These are phyloP conservation scores for Nipponacmea schrenckii DNA, from an alignment of 2,888 invertebrate genomes.

Conservation along the genomic window DNA sequence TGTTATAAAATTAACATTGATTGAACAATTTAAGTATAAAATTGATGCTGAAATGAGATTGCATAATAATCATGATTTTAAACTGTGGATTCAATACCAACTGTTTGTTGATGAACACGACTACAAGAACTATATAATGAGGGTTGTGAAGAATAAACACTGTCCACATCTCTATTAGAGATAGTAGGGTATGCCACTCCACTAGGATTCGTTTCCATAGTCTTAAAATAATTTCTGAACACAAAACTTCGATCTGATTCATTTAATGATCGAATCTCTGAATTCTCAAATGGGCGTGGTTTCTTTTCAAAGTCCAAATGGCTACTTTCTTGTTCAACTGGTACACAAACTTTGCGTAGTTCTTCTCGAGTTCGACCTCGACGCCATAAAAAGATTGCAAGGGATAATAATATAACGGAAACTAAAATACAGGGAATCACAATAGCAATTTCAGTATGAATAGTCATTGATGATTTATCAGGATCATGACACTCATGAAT, in stretches of 20 bases:
- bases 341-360: slow-evolving; percentile 25
- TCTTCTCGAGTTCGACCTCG: slow-evolving; percentile 36
- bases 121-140: slow-evolving; percentile 34
- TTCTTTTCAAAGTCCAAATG: slow-evolving; percentile 43
- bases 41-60: no score
- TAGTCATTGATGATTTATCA: slow-evolving; percentile 30
- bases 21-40: no score
- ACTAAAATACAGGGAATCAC: slow-evolving; percentile 38
- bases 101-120: slow-evolving; percentile 15
- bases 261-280: slow-evolving; percentile 49
- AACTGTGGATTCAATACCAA: slow-evolving; percentile 40
- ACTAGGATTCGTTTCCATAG: slow-evolving; percentile 47
- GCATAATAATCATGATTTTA: slow-evolving; percentile 5
- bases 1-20: no score
- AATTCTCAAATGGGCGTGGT: slow-evolving; percentile 40
- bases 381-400: slow-evolving; percentile 42
- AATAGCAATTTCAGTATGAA: slow-evolving; percentile 31
- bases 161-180: slow-evolving; percentile 33
- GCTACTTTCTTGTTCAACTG: slow-evolving; percentile 31
- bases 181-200: slow-evolving; percentile 34
- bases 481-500: slow-evolving; percentile 29
- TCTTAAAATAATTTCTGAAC: slow-evolving; percentile 55
- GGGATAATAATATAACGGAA: slow-evolving; percentile 37
- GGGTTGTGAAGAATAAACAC: slow-evolving; percentile 34
- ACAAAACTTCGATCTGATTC: slow-evolving; percentile 59